phyloP scores from a whole-genome alignment of 2,113 vertebrate genomes.

The Ammodramus savannarum region DNA sequence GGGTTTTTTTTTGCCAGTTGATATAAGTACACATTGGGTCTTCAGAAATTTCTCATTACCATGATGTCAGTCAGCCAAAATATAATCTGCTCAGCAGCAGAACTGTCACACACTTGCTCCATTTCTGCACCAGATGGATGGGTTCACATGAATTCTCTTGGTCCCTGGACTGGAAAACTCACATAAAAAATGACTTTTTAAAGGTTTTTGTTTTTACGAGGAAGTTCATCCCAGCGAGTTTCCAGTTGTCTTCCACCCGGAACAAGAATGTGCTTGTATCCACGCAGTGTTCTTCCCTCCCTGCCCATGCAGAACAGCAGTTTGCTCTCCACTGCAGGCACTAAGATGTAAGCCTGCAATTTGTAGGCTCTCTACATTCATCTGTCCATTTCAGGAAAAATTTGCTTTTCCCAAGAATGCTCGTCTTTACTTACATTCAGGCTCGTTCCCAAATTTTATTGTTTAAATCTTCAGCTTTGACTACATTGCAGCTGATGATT shows the following conservation, averaged over 20 bases:
- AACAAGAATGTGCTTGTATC: not conserved
- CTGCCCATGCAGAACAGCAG: not conserved
- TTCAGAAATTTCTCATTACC: conserved; percentile 45
- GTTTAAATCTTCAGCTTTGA: not conserved
- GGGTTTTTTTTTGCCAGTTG: not conserved
- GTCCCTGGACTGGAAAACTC: not conserved
- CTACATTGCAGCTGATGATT: not conserved
- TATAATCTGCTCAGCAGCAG: conserved; percentile 36
- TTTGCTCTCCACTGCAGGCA: not conserved
- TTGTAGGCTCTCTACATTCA: not conserved
- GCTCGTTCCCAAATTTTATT: not conserved
- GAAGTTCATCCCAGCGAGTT: not conserved
- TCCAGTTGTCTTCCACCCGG: not conserved
- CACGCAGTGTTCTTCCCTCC: not conserved
- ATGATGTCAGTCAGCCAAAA: conserved; percentile 25
- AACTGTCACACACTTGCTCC: conserved; percentile 44
- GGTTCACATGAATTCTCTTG: conserved; percentile 23
- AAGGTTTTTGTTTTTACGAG: not conserved
- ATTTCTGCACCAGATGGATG: conserved; percentile 31
- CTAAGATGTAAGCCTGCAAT: not conserved
- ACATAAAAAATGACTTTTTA: not conserved
- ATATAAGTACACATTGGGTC: not conserved
- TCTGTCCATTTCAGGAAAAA: not conserved
- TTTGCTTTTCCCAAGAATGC: not conserved
- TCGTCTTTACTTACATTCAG: not conserved